Percentiles rank a stretch among this genome's conserved stretches.
Evolutionary conservation across 30 jellyfish, hydroid and myxozoan species (phyloP).

Genomic region (Morbakka virulenta): DNA sequence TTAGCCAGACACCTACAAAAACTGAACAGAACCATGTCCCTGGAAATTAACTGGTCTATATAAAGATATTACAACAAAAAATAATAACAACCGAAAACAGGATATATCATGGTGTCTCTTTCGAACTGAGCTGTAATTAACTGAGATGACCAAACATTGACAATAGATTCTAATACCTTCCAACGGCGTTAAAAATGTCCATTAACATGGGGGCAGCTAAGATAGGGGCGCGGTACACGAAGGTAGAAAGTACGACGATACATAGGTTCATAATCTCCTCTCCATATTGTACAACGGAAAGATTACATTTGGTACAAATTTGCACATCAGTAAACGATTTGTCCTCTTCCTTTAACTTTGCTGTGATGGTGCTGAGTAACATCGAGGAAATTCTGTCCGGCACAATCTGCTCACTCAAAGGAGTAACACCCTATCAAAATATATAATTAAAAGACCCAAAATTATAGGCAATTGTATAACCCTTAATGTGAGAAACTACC

Average conservation of each 20-base stretch:
- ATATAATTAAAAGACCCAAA: too few relatives aligned
- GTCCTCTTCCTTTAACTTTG: neutral
- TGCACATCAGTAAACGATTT: neutral
- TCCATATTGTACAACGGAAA: constrained; percentile 5
- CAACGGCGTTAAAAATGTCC: constrained; percentile 61
- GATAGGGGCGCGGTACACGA: constrained; percentile 83
- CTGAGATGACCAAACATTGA: too few relatives aligned
- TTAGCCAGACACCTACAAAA: too few relatives aligned
- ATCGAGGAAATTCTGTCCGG: neutral
- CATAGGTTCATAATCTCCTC: constrained; percentile 67
- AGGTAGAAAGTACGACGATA: constrained; percentile 81
- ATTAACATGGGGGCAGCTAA: constrained; percentile 91
- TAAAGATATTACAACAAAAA: too few relatives aligned
- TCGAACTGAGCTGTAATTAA: too few relatives aligned
- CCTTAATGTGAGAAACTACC: too few relatives aligned
- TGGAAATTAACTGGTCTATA: too few relatives aligned
- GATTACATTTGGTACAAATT: neutral
- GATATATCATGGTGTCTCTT: too few relatives aligned
- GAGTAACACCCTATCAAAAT: too few relatives aligned
- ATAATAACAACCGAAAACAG: too few relatives aligned
- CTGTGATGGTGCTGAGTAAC: neutral
- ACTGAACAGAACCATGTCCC: too few relatives aligned
- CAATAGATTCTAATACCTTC: constrained; percentile 81
- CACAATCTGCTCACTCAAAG: neutral
- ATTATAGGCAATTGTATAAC: too few relatives aligned